Percentiles rank a stretch among this genome's conserved stretches.
These are phyloP conservation scores for Platynereis dumerilii DNA, from an alignment of 2,888 invertebrate species.

Conservation along the genomic window DNA sequence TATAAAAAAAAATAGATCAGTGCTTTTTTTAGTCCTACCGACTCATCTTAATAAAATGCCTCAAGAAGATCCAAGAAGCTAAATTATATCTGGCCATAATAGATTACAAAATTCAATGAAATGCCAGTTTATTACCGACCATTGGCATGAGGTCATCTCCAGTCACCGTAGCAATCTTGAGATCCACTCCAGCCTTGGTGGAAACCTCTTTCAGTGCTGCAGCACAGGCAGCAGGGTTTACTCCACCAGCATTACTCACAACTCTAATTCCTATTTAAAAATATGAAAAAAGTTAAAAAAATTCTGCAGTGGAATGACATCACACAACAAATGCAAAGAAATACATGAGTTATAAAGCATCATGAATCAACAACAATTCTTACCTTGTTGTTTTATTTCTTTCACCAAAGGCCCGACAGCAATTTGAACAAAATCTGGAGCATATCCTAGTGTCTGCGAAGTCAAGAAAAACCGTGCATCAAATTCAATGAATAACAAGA, in stretches of 20 bases:
- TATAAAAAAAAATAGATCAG: too few relatives aligned
- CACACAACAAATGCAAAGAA: too few relatives aligned
- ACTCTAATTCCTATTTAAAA: conserved; percentile 62
- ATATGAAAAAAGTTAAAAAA: neutral
- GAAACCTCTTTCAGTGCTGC: conserved; percentile 59
- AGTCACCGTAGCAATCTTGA: conserved; percentile 65
- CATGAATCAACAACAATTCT: too few relatives aligned
- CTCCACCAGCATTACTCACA: conserved; percentile 67
- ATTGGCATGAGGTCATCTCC: conserved; percentile 65
- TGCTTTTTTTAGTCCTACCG: too few relatives aligned
- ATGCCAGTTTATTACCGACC: conserved; percentile 38
- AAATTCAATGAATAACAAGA: too few relatives aligned
- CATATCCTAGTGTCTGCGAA: conserved; percentile 63
- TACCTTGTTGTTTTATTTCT: conserved; percentile 64
- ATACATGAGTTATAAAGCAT: too few relatives aligned
- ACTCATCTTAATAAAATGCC: too few relatives aligned
- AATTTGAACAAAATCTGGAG: conserved; percentile 65
- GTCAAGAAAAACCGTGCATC: too few relatives aligned
- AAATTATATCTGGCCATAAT: neutral
- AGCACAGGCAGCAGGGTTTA: conserved; percentile 66
- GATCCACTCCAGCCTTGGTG: conserved; percentile 56
- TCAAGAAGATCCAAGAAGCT: too few relatives aligned
- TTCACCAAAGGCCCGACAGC: conserved; percentile 63
- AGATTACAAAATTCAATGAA: neutral
- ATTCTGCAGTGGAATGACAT: neutral